Evolutionary conservation across 1,140 invertebrate species (phyloP), one percentile per base, ranked within the genome.

Genomic region (Pseudachorutes palmiensis): DNA sequence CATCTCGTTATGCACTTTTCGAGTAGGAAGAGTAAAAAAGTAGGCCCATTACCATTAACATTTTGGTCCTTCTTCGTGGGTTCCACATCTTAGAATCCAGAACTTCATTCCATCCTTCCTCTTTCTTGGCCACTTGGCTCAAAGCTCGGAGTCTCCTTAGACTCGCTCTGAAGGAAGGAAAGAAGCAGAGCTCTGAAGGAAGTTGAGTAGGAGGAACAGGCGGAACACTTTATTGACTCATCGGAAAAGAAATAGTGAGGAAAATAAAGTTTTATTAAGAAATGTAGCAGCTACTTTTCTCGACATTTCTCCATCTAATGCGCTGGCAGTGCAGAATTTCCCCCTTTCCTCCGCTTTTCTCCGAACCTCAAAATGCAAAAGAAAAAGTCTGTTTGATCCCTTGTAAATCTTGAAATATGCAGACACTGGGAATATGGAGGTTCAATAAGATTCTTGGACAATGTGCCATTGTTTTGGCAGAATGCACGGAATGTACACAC

Each of bases 151-250:
- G n/a, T 41, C 36, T 9, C 5, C 5, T 19, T 19, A 41, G 19
- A 19, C 19, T 41, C 36, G 5, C 36, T 19, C 5, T 41, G 36
- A 41, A 41, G 36, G 36, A 41, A 41, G 36, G 19, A 41, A 41
- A 41, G 19, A 41, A 41, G 36, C 5, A 5, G 19, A 19, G 51
- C 36, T 45, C 9, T 45, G 36, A 5, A 19, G 24, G 12, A 55
- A 55, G 12, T 55, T 55, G 51, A 55, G 51, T 55, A 55, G 51
- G 51, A 55, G 51, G 51, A 55, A 55, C 51, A 24, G 51, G 51
- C 51, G 51, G 51, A 55, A 55, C 51, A 26, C 24, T 55, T 55
- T 55, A 55, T 55, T 55, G 51, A 55, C 51, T 55, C 51, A 55
- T 55, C 51, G 51, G 24, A 55, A 55, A 55, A 55, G 51, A 55